Evolutionary conservation across 2,113 vertebrate genomes (phyloP).

Genomic region (Rafetus swinhoei): DNA sequence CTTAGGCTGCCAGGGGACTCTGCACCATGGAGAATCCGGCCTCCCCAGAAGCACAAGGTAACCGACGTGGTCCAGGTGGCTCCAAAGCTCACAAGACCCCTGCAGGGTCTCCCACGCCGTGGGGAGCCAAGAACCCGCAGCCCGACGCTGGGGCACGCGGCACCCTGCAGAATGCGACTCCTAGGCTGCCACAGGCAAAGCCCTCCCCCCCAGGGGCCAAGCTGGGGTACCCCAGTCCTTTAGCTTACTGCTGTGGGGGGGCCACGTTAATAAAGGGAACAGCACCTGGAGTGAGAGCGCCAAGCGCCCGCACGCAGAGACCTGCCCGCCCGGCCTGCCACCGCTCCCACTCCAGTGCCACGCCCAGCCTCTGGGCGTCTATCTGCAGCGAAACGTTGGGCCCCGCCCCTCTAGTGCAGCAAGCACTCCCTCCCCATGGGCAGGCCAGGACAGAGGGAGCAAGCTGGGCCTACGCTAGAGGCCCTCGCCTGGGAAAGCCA

Average conservation of each 20-base stretch:
- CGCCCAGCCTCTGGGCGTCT: not conserved
- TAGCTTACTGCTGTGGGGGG: too few species aligned
- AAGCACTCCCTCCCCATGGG: not conserved
- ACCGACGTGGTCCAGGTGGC: not conserved
- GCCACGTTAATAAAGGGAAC: too few species aligned
- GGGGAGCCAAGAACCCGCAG: too few species aligned
- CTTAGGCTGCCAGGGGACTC: accelerated
- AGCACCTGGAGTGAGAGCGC: too few species aligned
- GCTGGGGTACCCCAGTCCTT: too few species aligned
- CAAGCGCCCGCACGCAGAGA: too few species aligned
- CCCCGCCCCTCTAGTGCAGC: too few species aligned
- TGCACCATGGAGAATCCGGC: not conserved
- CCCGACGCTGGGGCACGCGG: too few species aligned
- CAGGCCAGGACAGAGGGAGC: not conserved
- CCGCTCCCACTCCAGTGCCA: not conserved
- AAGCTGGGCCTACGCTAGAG: not conserved
- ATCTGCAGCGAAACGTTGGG: not conserved
- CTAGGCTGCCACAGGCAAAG: not conserved
- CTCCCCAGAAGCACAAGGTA: not conserved
- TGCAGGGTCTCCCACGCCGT: not conserved
- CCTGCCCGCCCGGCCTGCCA: not conserved
- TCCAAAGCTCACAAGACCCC: not conserved
- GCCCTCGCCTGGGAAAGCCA: not conserved
- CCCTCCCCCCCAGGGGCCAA: accelerated
- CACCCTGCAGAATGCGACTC: not conserved